A percentile compares a stretch with the other conserved stretches of the same genome.
Evolutionary conservation across 2,888 invertebrate genomes (phyloP).

Genomic region (Mayetiola destructor): DNA sequence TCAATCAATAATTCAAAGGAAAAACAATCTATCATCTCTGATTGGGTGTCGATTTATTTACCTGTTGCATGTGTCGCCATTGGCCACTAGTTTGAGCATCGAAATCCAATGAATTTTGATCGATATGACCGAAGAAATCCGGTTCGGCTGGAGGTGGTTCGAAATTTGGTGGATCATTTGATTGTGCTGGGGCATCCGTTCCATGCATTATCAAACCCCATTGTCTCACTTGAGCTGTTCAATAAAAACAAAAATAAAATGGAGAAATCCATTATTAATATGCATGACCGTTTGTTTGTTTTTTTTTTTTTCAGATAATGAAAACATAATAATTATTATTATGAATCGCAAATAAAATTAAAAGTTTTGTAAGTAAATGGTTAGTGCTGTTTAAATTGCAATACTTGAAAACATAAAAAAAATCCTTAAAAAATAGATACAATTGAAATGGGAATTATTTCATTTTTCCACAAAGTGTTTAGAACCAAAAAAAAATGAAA

Average conservation of each 20-base stretch:
- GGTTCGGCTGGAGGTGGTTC: slow-evolving; percentile 25
- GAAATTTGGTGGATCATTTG: slow-evolving; percentile 30
- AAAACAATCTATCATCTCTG: background rate
- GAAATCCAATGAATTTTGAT: slow-evolving; percentile 44
- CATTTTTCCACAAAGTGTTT: too few species aligned
- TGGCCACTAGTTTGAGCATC: slow-evolving; percentile 40
- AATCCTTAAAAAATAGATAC: too few species aligned
- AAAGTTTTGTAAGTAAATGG: background rate
- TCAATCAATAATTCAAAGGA: background rate
- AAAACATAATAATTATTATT: too few species aligned
- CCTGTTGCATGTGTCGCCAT: slow-evolving; percentile 51
- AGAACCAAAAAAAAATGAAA: too few species aligned
- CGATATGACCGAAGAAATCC: slow-evolving; percentile 38
- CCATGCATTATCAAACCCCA: slow-evolving; percentile 77
- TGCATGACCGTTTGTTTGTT: background rate
- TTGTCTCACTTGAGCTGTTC: slow-evolving; percentile 46
- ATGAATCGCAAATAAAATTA: background rate
- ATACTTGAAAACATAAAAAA: too few species aligned
- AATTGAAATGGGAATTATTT: too few species aligned
- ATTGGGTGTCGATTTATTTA: slow-evolving; percentile 26
- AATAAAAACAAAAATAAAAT: background rate
- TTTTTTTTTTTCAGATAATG: too few species aligned
- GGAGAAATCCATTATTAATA: background rate
- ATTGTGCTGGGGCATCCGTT: slow-evolving; percentile 49
- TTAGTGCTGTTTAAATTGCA: slow-evolving; percentile 1